Conservation (phyloP, 1,140 invertebrate genomes). For the Phortica variegata region DNA sequence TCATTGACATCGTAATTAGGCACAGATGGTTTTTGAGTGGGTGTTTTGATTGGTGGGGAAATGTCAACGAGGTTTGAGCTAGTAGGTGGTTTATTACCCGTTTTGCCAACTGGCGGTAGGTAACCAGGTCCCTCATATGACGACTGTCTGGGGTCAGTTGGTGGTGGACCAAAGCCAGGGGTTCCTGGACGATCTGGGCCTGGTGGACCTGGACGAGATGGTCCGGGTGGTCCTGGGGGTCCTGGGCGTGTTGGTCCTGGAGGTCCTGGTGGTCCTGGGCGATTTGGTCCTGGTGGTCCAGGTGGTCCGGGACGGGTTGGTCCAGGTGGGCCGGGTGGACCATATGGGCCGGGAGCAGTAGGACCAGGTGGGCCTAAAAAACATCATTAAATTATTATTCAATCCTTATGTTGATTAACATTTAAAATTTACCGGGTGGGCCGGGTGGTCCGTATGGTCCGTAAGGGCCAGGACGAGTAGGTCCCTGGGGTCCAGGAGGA, state of each 20-base stretch:
- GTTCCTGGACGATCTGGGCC: slow-evolving; percentile 8
- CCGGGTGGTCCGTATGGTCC: slow-evolving; percentile 40
- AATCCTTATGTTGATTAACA: no score
- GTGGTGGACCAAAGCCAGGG: slow-evolving; percentile 10
- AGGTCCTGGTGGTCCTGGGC: slow-evolving; percentile 31
- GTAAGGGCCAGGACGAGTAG: slow-evolving; percentile 13
- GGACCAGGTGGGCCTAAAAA: no score
- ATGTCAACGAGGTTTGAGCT: slow-evolving; percentile 27
- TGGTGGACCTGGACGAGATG: slow-evolving; percentile 14
- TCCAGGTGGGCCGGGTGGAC: slow-evolving; percentile 23
- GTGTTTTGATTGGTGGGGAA: slow-evolving; percentile 26
- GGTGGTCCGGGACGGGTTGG: slow-evolving; percentile 23
- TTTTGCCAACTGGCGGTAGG: slow-evolving; percentile 39
- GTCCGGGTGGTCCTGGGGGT: slow-evolving; percentile 19
- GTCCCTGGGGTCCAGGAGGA: slow-evolving; percentile 32
- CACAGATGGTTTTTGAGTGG: slow-evolving; percentile 23
- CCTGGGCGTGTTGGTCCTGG: slow-evolving; percentile 20
- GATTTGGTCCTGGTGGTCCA: slow-evolving; percentile 35
- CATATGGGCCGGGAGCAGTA: slow-evolving; percentile 8
- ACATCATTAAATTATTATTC: no score
- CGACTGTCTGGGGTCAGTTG: slow-evolving; percentile 43
- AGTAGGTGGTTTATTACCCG: slow-evolving; percentile 38
- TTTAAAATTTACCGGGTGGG: no score
- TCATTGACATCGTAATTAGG: slow-evolving; percentile 44
- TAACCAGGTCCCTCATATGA: slow-evolving; percentile 44